Conservation (phyloP, 2,113 vertebrate genomes). For the Austrofundulus limnaeus region DNA sequence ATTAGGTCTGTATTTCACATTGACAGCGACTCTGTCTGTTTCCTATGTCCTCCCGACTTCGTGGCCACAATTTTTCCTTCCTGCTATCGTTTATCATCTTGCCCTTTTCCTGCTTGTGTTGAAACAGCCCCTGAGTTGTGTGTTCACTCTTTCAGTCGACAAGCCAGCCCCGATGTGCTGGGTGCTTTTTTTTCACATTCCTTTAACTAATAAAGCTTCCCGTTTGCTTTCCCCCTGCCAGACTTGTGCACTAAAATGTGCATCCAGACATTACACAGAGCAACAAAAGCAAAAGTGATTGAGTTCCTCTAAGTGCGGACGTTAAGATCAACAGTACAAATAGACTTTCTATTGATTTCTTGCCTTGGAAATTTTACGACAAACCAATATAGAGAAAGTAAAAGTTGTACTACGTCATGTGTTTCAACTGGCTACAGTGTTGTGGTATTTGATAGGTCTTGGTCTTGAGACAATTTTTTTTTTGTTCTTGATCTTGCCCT, state of each 20-base stretch:
- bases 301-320: slow-evolving; percentile 3
- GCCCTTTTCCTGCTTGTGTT: slow-evolving; percentile 57
- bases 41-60: slow-evolving; percentile 48
- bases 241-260: not conserved
- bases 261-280: not conserved
- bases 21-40: slow-evolving; percentile 26
- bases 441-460: no score
- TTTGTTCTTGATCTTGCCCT: no score
- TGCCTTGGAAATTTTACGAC: slow-evolving; percentile 27
- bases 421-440: slow-evolving; percentile 7
- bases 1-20: slow-evolving; percentile 28
- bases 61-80: slow-evolving; percentile 38
- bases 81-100: slow-evolving; percentile 66
- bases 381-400: slow-evolving; percentile 11
- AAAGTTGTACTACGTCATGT: slow-evolving; percentile 27
- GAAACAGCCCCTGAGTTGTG: slow-evolving; percentile 65
- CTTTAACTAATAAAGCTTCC: not conserved
- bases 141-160: slow-evolving; percentile 69
- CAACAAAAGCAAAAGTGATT: slow-evolving; percentile 22
- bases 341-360: slow-evolving; percentile 49
- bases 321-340: slow-evolving; percentile 40
- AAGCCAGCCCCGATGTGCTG: slow-evolving; percentile 23
- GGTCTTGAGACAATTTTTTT: no score
- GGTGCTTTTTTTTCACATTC: no score
- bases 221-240: not conserved